phyloP scores from a whole-genome alignment of 2,888 invertebrate genomes.

The Opisthograptis luteolata region DNA sequence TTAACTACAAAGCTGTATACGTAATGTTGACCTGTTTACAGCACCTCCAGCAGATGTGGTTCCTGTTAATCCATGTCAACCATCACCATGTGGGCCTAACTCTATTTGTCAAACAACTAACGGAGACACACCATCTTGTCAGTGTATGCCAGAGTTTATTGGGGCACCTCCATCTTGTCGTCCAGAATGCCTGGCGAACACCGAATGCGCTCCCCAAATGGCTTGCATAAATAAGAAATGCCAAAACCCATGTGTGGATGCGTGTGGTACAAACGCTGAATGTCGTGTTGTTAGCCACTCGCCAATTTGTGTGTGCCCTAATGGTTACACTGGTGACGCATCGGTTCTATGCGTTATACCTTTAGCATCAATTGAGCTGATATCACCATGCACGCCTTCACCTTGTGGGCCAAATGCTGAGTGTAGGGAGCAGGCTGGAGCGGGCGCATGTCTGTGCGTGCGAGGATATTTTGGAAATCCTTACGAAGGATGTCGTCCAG shows the following conservation, averaged over 20 bases:
- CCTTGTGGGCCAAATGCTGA: conserved; percentile 87
- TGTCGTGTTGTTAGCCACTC: conserved; percentile 91
- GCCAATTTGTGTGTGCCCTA: conserved; percentile 88
- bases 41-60: conserved; percentile 58
- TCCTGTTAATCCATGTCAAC: conserved; percentile 86
- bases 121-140: conserved; percentile 87
- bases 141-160: conserved; percentile 87
- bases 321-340: conserved; percentile 90
- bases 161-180: conserved; percentile 89
- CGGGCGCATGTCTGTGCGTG: conserved; percentile 88
- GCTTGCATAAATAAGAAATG: conserved; percentile 92
- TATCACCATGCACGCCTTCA: conserved; percentile 85
- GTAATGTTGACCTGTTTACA: too few species aligned
- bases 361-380: conserved; percentile 51
- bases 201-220: conserved; percentile 87
- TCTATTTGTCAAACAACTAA: conserved; percentile 85
- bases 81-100: conserved; percentile 91
- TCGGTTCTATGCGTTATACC: conserved; percentile 85
- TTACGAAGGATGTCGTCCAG: conserved; percentile 90
- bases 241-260: conserved; percentile 88
- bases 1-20: not conserved
- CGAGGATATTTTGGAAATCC: conserved; percentile 91
- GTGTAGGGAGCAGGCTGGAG: conserved; percentile 83
- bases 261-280: conserved; percentile 90
- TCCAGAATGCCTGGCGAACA: conserved; percentile 89